Evolutionary conservation across 2,888 invertebrate species (phyloP), one percentile per base, ranked within the genome.

Genomic region (Drosophila gaucha): DNA sequence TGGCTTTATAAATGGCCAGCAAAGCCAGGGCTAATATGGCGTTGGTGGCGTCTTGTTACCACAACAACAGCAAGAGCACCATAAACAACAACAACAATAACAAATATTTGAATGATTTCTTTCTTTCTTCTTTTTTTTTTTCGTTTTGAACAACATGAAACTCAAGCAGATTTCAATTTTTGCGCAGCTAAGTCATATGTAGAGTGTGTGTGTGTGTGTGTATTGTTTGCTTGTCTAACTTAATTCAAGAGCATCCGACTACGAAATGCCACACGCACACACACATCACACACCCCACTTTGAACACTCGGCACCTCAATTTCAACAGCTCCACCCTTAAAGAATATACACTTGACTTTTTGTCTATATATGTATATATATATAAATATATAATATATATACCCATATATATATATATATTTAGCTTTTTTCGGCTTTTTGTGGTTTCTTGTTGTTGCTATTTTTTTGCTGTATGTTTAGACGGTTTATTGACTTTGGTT

Each of bases 21-120:
- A 75, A 75, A 84, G 73, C 73, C 73, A 39, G 24, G 71, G 87
- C 78, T 84, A 86, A 84, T 84, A 69, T 71, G 74, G 84, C 78
- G 87, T 80, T 86, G 82, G 72, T 67, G 82, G 74, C 67, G 74
- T 84, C 87, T 86, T 75, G 82, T 83, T 86, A 86, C 87, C 87
- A 55, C 60, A 63, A 52, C 44, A 65, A 60, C 58, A 55, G 57
- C 44, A 67, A 52, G 26, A 57, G 28, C 20, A 70, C 54, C 38
- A 58, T 38, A 46, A 74, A 46, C 31, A 59, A 38, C 8, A 20
- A 38, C 14, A 64, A 59, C 59, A 63, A 54, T 52, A 54, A 57
- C 56, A 68, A 60, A 66, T 67, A 75, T 82, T 72, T 85, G 86
- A 80, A 80, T 79, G 74, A 84, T 78, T 84, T 77, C 63, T 62